phyloP scores from a whole-genome alignment of 2,888 invertebrate genomes.

The Hyles lineata region DNA sequence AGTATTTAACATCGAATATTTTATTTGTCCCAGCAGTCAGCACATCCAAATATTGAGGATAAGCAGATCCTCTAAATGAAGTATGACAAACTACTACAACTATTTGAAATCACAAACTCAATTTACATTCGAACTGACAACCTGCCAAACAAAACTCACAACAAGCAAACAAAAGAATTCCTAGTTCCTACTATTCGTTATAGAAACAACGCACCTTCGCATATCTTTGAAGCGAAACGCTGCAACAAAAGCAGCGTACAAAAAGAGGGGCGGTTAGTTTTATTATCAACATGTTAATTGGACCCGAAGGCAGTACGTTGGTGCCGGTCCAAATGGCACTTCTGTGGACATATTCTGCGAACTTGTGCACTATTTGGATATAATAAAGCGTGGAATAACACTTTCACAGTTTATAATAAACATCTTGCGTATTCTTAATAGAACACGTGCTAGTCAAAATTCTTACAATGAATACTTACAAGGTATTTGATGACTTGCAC shows the following conservation, averaged over 20 bases:
- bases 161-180: conserved; percentile 1
- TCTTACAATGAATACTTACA: background rate
- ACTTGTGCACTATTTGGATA: background rate
- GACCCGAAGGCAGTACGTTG: conserved; percentile 67
- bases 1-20: too few relatives aligned
- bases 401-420: background rate
- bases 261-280: conserved; percentile 56
- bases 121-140: background rate
- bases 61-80: too few relatives aligned
- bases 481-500: too few relatives aligned
- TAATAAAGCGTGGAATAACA: background rate
- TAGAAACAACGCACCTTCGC: conserved; percentile 20
- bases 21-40: too few relatives aligned
- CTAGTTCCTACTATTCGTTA: background rate
- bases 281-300: conserved; percentile 78
- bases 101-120: background rate
- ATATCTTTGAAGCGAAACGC: conserved; percentile 44
- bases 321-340: conserved; percentile 71
- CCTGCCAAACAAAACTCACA: background rate
- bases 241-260: conserved; percentile 43
- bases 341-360: conserved; percentile 50
- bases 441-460: background rate
- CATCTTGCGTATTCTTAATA: background rate
- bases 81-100: background rate
- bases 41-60: too few relatives aligned